phyloP scores from a whole-genome alignment of 2,113 vertebrate species.

The Euleptes europaea region DNA sequence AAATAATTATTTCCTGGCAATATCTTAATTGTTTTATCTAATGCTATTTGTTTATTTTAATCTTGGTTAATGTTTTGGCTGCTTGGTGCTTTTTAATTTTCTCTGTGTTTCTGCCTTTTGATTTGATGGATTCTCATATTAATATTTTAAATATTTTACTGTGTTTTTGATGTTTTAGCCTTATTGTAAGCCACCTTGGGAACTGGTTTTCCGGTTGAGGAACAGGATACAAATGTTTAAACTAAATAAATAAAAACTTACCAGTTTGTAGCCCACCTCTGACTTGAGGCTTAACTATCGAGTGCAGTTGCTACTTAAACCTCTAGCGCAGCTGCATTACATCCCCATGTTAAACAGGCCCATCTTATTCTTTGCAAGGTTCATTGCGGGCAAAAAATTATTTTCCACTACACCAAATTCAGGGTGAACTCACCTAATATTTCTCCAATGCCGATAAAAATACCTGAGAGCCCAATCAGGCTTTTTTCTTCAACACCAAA shows the following conservation, averaged over 20 bases:
- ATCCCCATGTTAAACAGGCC: neutral
- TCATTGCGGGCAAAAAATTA: neutral
- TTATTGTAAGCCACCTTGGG: too few species aligned
- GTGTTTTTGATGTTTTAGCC: too few species aligned
- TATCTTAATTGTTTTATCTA: too few species aligned
- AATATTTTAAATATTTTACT: too few species aligned
- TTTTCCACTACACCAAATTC: neutral
- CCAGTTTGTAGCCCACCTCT: neutral
- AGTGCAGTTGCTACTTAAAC: neutral
- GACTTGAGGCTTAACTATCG: neutral
- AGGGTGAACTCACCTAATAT: slow-evolving; percentile 85
- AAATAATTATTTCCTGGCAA: too few species aligned
- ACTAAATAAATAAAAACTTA: neutral
- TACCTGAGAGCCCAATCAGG: slow-evolving; percentile 95
- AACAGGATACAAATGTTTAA: too few species aligned
- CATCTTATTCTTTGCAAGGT: slow-evolving; percentile 1
- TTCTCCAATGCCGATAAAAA: slow-evolving; percentile 93
- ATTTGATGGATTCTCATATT: too few species aligned
- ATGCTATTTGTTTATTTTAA: too few species aligned
- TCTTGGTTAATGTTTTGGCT: too few species aligned
- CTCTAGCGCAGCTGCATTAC: neutral
- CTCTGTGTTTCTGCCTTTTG: too few species aligned
- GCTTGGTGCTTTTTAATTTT: too few species aligned
- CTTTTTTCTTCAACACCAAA: slow-evolving; percentile 92
- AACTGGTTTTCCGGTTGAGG: too few species aligned